Percentiles rank a stretch among this genome's conserved stretches.
These are phyloP conservation scores for Aricia artaxerxes DNA, from an alignment of 2,888 invertebrate genomes.

Conservation along the genomic window DNA sequence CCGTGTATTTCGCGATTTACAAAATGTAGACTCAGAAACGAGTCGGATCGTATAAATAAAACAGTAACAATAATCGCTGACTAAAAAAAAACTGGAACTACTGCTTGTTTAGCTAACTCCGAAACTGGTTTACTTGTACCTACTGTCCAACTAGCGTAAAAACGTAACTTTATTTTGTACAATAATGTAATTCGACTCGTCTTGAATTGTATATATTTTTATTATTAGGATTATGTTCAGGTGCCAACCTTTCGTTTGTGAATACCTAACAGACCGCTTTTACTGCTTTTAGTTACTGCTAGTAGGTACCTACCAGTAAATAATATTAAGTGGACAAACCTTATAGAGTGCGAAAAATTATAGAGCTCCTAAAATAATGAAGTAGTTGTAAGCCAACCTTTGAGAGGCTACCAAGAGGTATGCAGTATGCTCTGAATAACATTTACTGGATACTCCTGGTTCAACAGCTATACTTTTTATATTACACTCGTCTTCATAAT, in stretches of 20 bases:
- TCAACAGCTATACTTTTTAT: neutral
- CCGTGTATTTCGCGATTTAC: neutral
- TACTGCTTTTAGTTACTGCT: neutral
- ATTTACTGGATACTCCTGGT: conserved; percentile 3
- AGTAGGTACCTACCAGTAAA: neutral
- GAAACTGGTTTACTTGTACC: conserved; percentile 55
- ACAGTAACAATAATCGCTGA: conserved; percentile 37
- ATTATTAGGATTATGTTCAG: neutral
- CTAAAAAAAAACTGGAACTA: conserved; percentile 53
- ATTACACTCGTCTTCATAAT: neutral
- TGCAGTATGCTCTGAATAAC: neutral
- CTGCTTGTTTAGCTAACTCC: conserved; percentile 56
- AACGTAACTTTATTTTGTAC: conserved; percentile 40
- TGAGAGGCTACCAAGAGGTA: neutral
- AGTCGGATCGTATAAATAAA: conserved; percentile 8
- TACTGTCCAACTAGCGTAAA: conserved; percentile 43
- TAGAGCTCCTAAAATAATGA: too few relatives aligned
- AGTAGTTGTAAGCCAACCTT: neutral
- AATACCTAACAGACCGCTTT: neutral
- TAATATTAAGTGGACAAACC: too few relatives aligned
- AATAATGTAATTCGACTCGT: conserved; percentile 34
- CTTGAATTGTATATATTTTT: neutral
- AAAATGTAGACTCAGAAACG: neutral
- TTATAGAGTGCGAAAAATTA: too few relatives aligned
- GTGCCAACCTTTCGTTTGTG: conserved; percentile 4